phyloP scores from a whole-genome alignment of 2,797 vertebrate species.

The Sebastes trivittatus region DNA sequence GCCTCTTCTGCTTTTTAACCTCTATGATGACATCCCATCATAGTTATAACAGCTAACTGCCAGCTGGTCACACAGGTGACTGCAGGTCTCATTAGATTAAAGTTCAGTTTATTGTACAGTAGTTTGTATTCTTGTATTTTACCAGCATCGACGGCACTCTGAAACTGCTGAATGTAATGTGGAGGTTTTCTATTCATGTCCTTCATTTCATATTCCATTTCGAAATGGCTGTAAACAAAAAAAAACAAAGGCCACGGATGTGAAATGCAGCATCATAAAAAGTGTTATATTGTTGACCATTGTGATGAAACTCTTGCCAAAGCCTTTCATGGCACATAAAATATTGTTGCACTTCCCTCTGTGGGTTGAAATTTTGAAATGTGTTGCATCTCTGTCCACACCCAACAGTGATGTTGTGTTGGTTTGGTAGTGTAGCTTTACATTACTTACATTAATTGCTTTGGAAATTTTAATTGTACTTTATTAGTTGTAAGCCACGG shows the following conservation, averaged over 20 bases:
- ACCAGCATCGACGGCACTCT: background rate
- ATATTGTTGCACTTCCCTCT: background rate
- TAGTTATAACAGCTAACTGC: background rate
- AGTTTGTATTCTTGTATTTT: conserved; percentile 19
- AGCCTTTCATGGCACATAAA: background rate
- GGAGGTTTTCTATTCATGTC: background rate
- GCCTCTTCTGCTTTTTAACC: background rate
- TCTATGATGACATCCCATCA: background rate
- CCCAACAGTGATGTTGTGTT: background rate
- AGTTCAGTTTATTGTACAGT: conserved; percentile 4
- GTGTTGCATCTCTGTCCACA: background rate
- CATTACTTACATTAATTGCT: too few species aligned
- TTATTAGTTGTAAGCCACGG: too few species aligned
- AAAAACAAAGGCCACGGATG: background rate
- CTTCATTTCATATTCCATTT: background rate
- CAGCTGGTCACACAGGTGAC: background rate
- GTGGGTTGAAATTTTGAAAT: background rate
- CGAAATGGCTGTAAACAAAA: background rate
- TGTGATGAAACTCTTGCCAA: background rate
- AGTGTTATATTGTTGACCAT: background rate
- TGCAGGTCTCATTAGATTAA: background rate
- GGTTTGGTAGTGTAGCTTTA: background rate
- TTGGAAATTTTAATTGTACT: too few species aligned
- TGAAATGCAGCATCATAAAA: background rate
- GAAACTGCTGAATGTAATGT: background rate